Base-by-base conservation (phyloP, 2,113 vertebrate genomes). In the Odocoileus hemionus region DNA sequence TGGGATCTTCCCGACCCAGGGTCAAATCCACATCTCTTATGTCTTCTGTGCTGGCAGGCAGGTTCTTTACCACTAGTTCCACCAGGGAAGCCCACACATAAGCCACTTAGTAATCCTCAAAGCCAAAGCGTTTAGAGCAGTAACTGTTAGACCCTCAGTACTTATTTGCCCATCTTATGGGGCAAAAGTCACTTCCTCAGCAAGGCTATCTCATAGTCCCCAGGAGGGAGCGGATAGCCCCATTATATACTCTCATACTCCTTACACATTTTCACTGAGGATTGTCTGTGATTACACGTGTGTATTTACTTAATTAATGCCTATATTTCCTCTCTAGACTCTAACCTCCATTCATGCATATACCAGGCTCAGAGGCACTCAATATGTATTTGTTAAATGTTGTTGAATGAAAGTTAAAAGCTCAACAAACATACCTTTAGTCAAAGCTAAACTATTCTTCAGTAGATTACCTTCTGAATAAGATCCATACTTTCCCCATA, bases 261-360 rank as follows among this genome's bases (percentile, higher is more conserved):
- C 23, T 94, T 91, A 87, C 21, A 85, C 39, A 86, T 45, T 94
- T 86, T 43, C 50, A 88, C 94, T 57, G 90, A 96, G 50, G 55
- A 88, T 1, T 85, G 67, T 55, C 87, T 60, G 7, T 91, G 94
- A 96, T 86, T 95, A 89, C 1, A 86, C 3, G 0, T 60, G 17
- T 92, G 15, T n/a, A 92, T 94, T 86, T 96, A 96, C 26, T 96
- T 97, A 87, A 84, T 87, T 92, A 93, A 83, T 90, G 92, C 67
- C 57, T 95, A 43, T 9, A 76, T 89, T 93, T 93, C 25, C 17
- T 92, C 39, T 86, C 28, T 86, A 64, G 79, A 89, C 43, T 95
- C 39, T 90, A 83, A 64, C 26, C 30, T 64, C 43, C 15, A 33
- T 86, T 97, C 39, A 80, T 76, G 11, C 5, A 91, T 55, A 83